Evolutionary conservation across 2,113 vertebrate genomes (phyloP).

Genomic region (Thamnophis sirtalis): DNA sequence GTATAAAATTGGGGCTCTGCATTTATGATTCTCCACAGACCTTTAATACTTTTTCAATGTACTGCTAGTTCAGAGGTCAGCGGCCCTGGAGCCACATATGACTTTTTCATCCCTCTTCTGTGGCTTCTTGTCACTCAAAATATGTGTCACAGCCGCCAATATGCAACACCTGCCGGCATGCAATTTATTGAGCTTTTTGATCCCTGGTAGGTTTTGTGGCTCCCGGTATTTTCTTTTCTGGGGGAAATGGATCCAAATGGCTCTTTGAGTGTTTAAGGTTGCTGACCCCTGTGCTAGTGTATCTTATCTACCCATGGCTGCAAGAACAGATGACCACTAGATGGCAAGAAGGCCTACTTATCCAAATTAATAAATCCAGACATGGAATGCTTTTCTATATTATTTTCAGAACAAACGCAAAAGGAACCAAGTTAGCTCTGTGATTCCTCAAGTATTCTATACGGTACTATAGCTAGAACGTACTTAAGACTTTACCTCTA

Average conservation of each 20-base stretch:
- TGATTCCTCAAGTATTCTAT: background rate
- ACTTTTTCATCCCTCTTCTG: too few relatives aligned
- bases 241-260: too few relatives aligned
- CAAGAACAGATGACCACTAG: background rate
- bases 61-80: background rate
- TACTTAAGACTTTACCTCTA: background rate
- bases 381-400: background rate
- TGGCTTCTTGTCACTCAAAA: too few relatives aligned
- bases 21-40: accelerated
- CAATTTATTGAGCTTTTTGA: too few relatives aligned
- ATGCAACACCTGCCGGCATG: too few relatives aligned
- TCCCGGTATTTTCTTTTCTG: too few relatives aligned
- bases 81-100: too few relatives aligned
- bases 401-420: background rate
- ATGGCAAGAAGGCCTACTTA: background rate
- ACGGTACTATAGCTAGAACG: background rate
- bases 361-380: background rate
- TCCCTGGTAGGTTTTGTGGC: too few relatives aligned
- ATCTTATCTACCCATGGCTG: background rate
- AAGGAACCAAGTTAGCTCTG: background rate
- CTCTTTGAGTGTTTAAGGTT: too few relatives aligned
- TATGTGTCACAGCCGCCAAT: too few relatives aligned
- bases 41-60: accelerated
- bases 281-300: too few relatives aligned
- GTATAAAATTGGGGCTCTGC: background rate